These are phyloP conservation scores for Monopterus albus DNA, from an alignment of 2,113 vertebrate species.

Conservation along the genomic window DNA sequence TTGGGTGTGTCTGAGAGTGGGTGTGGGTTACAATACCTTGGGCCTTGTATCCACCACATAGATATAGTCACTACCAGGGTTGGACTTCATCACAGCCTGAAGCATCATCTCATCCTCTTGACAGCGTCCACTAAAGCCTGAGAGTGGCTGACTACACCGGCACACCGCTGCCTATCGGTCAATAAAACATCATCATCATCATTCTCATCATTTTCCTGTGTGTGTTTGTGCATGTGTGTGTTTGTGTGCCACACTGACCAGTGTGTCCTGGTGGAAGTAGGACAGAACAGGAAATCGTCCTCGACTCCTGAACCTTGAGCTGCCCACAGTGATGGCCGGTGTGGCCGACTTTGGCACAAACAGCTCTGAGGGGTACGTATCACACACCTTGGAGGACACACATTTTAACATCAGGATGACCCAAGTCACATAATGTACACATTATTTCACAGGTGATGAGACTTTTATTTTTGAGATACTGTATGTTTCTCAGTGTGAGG, in stretches of 20 bases:
- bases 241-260: conserved; percentile 81
- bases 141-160: conserved; percentile 95
- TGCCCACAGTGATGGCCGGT: conserved; percentile 90
- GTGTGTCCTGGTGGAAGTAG: conserved; percentile 91
- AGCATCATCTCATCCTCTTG: conserved; percentile 97
- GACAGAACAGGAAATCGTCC: conserved; percentile 93
- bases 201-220: background rate
- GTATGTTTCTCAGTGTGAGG: too few species aligned
- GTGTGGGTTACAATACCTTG: conserved; percentile 81
- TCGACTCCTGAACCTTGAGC: conserved; percentile 93
- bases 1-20: background rate
- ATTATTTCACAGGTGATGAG: too few species aligned
- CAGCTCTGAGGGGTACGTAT: conserved; percentile 92
- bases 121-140: conserved; percentile 95
- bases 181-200: background rate
- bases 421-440: too few species aligned
- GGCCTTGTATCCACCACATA: conserved; percentile 97
- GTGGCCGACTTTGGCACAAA: conserved; percentile 91
- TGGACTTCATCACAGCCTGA: conserved; percentile 93
- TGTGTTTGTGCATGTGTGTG: background rate
- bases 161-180: conserved; percentile 90
- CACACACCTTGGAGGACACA: conserved; percentile 86
- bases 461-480: too few species aligned
- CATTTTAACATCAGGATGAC: too few species aligned
- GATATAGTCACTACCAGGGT: conserved; percentile 92